Conservation (phyloP, 1,140 invertebrate species). For the Contarinia nasturtii region DNA sequence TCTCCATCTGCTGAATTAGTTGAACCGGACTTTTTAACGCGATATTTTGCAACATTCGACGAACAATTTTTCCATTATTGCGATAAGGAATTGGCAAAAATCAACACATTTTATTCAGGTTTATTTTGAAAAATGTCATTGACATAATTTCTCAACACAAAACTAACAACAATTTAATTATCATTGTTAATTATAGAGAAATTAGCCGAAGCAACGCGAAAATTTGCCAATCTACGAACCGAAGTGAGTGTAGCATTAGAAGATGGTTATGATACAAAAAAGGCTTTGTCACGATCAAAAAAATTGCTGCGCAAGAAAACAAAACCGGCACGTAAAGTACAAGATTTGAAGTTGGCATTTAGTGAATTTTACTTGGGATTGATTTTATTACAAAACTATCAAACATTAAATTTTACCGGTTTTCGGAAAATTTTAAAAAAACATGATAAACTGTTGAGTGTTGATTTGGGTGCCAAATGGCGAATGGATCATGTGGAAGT, state of each 20-base stretch:
- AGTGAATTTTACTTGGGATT: slow-evolving; percentile 81
- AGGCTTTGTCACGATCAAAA: slow-evolving; percentile 24
- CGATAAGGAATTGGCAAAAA: slow-evolving; percentile 69
- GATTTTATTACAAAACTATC: slow-evolving; percentile 54
- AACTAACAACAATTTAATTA: neutral
- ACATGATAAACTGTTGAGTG: slow-evolving; percentile 62
- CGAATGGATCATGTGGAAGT: slow-evolving; percentile 58
- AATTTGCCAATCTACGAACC: slow-evolving; percentile 52
- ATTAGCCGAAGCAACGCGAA: slow-evolving; percentile 66
- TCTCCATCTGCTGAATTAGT: slow-evolving; percentile 46
- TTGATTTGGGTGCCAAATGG: slow-evolving; percentile 47
- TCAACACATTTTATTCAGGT: slow-evolving; percentile 65
- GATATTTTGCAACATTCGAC: slow-evolving; percentile 65
- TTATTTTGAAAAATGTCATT: no score
- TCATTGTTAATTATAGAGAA: slow-evolving; percentile 37
- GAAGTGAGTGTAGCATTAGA: slow-evolving; percentile 40
- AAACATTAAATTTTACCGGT: slow-evolving; percentile 76
- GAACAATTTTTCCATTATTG: slow-evolving; percentile 72
- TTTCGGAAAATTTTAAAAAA: slow-evolving; percentile 89
- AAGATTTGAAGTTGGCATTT: slow-evolving; percentile 79
- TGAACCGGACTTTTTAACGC: slow-evolving; percentile 41
- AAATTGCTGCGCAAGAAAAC: slow-evolving; percentile 30
- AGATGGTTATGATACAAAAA: slow-evolving; percentile 21
- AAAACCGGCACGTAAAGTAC: slow-evolving; percentile 42
- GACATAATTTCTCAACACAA: no score